Conservation (phyloP, 2,797 vertebrate species). For the Acipenser transmontanus region DNA sequence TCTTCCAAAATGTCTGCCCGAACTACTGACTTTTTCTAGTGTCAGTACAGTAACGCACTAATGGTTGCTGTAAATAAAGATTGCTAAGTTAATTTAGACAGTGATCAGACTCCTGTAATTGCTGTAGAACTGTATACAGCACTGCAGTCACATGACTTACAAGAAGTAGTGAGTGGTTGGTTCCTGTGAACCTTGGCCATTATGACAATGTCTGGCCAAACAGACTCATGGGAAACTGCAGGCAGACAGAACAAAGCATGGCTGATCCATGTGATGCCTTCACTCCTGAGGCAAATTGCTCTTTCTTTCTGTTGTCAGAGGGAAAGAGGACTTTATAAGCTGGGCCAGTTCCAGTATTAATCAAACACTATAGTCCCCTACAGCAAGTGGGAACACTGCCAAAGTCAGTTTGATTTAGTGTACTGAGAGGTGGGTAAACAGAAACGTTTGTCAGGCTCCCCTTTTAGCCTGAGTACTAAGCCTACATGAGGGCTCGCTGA, state of each 20-base stretch:
- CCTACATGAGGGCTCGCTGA: conserved; percentile 47
- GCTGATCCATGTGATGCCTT: conserved; percentile 59
- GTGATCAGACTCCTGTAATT: neutral
- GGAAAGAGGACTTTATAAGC: conserved; percentile 41
- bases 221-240: conserved; percentile 63
- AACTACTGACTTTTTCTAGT: too few relatives aligned
- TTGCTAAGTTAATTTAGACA: neutral
- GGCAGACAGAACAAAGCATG: conserved; percentile 55
- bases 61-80: too few relatives aligned
- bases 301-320: conserved; percentile 29
- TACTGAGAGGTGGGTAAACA: conserved; percentile 54
- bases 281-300: conserved; percentile 51
- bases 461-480: conserved; percentile 32
- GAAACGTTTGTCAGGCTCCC: conserved; percentile 52
- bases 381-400: conserved; percentile 49
- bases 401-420: conserved; percentile 53
- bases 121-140: conserved; percentile 29
- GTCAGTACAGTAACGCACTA: too few relatives aligned
- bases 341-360: conserved; percentile 53
- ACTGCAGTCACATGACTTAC: conserved; percentile 47
- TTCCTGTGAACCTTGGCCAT: conserved; percentile 51
- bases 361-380: conserved; percentile 47
- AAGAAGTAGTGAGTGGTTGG: conserved; percentile 37
- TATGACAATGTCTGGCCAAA: conserved; percentile 52
- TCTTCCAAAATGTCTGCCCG: too few relatives aligned